Percentiles rank a stretch among this genome's conserved stretches.
Conservation (phyloP, 2,113 vertebrate genomes). For the Uropsilus gracilis region DNA sequence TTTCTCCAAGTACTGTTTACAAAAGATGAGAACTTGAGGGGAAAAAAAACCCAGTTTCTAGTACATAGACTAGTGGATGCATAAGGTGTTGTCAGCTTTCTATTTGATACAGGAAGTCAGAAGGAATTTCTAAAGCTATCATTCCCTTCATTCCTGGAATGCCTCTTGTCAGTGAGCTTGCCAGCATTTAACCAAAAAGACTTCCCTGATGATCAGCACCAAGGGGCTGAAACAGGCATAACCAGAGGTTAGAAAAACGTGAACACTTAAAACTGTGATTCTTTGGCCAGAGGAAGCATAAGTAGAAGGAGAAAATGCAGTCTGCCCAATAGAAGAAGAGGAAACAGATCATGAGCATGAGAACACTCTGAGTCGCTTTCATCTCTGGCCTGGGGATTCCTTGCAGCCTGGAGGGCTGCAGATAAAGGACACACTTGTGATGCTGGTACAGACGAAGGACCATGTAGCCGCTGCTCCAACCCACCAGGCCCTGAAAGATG, state of each 20-base stretch:
- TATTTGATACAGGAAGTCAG: neutral
- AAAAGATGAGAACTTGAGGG: too few species aligned
- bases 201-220: neutral
- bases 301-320: neutral
- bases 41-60: too few species aligned
- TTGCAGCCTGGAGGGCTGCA: too few species aligned
- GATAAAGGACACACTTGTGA: too few species aligned
- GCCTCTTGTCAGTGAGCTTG: neutral
- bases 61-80: too few species aligned
- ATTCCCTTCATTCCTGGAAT: neutral
- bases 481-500: neutral
- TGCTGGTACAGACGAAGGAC: neutral
- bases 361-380: too few species aligned
- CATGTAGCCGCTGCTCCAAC: neutral
- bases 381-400: too few species aligned
- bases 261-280: too few species aligned
- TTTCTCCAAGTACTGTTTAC: too few species aligned
- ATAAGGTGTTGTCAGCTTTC: too few species aligned
- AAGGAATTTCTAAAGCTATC: too few species aligned
- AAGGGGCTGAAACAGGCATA: neutral
- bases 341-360: slow-evolving; percentile 10
- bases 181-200: neutral
- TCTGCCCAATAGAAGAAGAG: neutral
- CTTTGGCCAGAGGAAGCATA: neutral
- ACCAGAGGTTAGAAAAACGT: neutral